These are phyloP conservation scores for Phylloscopus whistleri DNA, from an alignment of 2,113 vertebrate genomes.

Conservation along the genomic window DNA sequence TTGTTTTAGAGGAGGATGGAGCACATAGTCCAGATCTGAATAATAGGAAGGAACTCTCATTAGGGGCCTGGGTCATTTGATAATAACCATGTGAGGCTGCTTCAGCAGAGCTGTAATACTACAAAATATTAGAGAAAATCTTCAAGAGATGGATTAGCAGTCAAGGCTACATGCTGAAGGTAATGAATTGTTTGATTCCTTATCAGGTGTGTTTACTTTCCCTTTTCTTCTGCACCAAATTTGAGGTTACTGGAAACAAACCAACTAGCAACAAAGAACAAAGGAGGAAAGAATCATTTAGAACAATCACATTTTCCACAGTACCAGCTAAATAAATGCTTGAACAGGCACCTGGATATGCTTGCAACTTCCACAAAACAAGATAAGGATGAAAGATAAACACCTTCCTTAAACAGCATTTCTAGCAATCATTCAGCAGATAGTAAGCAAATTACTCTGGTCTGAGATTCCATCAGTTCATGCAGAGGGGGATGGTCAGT, in stretches of 20 bases:
- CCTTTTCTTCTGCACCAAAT: constrained; percentile 1
- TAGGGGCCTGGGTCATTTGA: background rate
- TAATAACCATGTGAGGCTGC: background rate
- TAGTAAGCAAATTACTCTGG: background rate
- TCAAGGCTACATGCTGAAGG: background rate
- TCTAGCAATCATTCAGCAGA: background rate
- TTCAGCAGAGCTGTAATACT: background rate
- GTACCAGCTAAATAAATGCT: background rate
- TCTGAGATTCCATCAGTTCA: background rate
- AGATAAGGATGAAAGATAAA: background rate
- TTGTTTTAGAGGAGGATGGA: background rate
- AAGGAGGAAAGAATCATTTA: background rate
- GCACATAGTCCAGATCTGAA: constrained; percentile 9
- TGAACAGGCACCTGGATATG: background rate
- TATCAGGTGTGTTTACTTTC: background rate
- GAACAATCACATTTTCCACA: background rate
- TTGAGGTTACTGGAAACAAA: constrained; percentile 23
- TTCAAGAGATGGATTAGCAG: background rate
- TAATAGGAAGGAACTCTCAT: constrained; percentile 41
- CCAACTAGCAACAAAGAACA: background rate
- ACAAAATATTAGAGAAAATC: background rate
- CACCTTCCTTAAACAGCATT: background rate
- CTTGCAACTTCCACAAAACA: background rate
- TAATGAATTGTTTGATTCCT: background rate
- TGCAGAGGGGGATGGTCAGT: background rate